phyloP scores from a whole-genome alignment of 2,888 invertebrate genomes.

The Onchidella celtica region DNA sequence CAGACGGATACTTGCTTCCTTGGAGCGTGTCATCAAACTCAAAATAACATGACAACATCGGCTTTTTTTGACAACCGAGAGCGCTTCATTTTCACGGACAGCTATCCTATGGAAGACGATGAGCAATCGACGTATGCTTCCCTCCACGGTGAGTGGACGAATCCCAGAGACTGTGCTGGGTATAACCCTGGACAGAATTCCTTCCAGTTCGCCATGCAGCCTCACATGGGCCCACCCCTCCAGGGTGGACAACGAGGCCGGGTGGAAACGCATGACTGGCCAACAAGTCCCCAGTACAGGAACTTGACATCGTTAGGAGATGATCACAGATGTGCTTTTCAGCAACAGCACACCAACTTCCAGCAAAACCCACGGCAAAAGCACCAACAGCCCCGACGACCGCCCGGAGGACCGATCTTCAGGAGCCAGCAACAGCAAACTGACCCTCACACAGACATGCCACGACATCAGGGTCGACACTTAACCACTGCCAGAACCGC shows the following conservation, averaged over 20 bases:
- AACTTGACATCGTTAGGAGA: too few relatives aligned
- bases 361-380: neutral
- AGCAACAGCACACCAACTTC: neutral
- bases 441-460: too few relatives aligned
- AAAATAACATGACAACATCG: neutral
- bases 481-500: too few relatives aligned
- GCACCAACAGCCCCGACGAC: neutral
- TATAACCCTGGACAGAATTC: too few relatives aligned
- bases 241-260: neutral
- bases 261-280: neutral
- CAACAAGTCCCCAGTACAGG: too few relatives aligned
- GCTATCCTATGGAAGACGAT: neutral
- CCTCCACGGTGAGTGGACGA: neutral
- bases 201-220: neutral
- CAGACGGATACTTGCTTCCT: too few relatives aligned
- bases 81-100: neutral
- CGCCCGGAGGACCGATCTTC: too few relatives aligned
- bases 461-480: too few relatives aligned
- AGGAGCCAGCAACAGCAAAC: too few relatives aligned
- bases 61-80: neutral
- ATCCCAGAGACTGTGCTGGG: too few relatives aligned
- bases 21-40: too few relatives aligned
- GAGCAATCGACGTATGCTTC: neutral
- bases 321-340: neutral
- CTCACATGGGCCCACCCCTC: neutral